These are phyloP conservation scores for Eurytoma californica DNA, from an alignment of 2,888 invertebrate genomes.

Conservation along the genomic window DNA sequence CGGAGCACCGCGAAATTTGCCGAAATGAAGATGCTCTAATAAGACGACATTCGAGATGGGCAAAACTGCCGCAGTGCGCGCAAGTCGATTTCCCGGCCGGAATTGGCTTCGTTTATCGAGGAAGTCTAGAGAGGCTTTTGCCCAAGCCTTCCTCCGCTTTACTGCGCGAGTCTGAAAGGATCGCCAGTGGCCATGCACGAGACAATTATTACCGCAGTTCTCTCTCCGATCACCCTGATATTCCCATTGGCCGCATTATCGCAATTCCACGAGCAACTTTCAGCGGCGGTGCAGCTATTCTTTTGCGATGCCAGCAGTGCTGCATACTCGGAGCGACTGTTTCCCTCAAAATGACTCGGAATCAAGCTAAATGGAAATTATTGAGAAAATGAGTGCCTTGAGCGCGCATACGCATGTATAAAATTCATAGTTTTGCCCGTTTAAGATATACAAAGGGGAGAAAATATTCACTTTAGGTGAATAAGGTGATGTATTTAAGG, in stretches of 20 bases:
- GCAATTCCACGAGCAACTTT: slow-evolving; percentile 21
- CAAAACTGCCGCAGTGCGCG: neutral
- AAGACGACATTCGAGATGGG: slow-evolving; percentile 36
- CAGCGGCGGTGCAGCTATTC: neutral
- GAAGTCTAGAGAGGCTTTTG: neutral
- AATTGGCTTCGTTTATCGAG: slow-evolving; percentile 45
- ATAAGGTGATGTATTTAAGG: no score
- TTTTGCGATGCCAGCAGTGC: neutral
- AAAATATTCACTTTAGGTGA: no score
- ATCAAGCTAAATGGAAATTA: slow-evolving; percentile 29
- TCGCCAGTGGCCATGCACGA: neutral
- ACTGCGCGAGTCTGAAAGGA: neutral
- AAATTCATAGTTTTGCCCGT: no score
- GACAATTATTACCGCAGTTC: slow-evolving; percentile 44
- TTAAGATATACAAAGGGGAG: no score
- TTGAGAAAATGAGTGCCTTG: slow-evolving; percentile 10
- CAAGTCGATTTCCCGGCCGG: slow-evolving; percentile 32
- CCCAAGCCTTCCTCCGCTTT: no score
- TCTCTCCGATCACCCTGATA: slow-evolving; percentile 23
- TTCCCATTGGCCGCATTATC: slow-evolving; percentile 27
- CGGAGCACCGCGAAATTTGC: no score
- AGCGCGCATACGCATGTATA: neutral
- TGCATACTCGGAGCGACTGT: neutral
- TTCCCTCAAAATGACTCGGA: neutral
- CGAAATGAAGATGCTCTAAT: slow-evolving; percentile 23